Evolutionary conservation across 1,140 invertebrate species (phyloP), one percentile per base, ranked within the genome.

Genomic region (Halotydeus destructor): DNA sequence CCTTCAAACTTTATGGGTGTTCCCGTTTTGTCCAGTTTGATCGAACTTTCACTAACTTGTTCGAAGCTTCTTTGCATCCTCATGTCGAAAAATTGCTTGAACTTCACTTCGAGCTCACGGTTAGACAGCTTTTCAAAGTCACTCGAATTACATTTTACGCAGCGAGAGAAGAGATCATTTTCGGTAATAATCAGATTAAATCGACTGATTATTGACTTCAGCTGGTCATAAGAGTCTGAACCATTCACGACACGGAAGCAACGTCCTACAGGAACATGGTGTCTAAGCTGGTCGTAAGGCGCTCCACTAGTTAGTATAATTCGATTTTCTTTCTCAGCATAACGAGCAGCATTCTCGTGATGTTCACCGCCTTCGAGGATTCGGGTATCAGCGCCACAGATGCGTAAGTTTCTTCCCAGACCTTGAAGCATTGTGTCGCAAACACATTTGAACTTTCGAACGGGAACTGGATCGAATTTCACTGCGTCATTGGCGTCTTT

Each of bases 91-190:
- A n/a, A n/a, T n/a, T n/a, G n/a, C n/a, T n/a, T n/a, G n/a, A n/a
- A n/a, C n/a, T n/a, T n/a, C n/a, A n/a, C n/a, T n/a, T n/a, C n/a
- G 2, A 36, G 5, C 34, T 18, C 12, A 36, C 22, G 34, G n/a
- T 12, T 3, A 12, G 11, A 11, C 3, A 18, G 16, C 22, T 36
- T 9, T n/a, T 36, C 22, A 5, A 36, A 36, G 16, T 36, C 22
- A 3, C 1, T 18, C 12, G 11, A 36, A 5, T 36, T 36, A 5
- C 34, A 36, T 36, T 36, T 36, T 54, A 68, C 62, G 55, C 75
- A 78, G 36, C 73, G 60, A 50, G 68, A 72, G 46, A 76, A 75
- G 30, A 77, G 65, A 56, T 76, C 65, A 28, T 62, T 54, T 43
- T 65, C 57, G 6, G 58, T 65, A 6, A 77, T 60, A 12, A 54